These are phyloP conservation scores for Gopherus flavomarginatus DNA, from an alignment of 2,113 vertebrate species.

Conservation along the genomic window DNA sequence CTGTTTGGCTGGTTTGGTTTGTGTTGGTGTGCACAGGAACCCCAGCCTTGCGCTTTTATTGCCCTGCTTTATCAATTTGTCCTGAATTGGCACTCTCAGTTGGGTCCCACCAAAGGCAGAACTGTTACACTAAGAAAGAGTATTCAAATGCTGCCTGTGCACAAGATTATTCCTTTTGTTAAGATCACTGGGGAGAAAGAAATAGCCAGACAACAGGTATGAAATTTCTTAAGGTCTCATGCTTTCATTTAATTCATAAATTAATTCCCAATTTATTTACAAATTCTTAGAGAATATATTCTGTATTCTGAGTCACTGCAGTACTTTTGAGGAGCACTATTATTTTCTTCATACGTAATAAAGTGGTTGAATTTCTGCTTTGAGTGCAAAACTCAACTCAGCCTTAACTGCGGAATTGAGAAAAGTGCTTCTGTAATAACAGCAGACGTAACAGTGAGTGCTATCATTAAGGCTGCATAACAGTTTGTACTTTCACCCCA, in stretches of 20 bases:
- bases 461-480: background rate
- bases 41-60: too few relatives aligned
- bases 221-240: background rate
- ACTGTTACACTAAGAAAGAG: background rate
- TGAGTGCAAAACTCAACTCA: background rate
- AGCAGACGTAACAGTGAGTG: background rate
- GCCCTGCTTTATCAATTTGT: too few relatives aligned
- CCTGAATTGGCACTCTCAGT: too few relatives aligned
- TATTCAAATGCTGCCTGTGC: background rate
- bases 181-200: background rate
- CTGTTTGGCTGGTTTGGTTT: too few relatives aligned
- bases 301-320: background rate
- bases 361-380: background rate
- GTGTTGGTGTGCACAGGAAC: too few relatives aligned
- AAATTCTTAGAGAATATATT: background rate
- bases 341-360: background rate
- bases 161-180: background rate
- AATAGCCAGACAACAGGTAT: background rate
- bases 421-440: background rate
- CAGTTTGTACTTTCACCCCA: background rate
- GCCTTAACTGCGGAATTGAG: background rate
- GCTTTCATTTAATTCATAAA: background rate
- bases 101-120: too few relatives aligned
- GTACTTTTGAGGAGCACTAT: background rate
- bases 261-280: background rate